phyloP scores from a whole-genome alignment of 2,113 vertebrate genomes.

The Phalacrocorax carbo region DNA sequence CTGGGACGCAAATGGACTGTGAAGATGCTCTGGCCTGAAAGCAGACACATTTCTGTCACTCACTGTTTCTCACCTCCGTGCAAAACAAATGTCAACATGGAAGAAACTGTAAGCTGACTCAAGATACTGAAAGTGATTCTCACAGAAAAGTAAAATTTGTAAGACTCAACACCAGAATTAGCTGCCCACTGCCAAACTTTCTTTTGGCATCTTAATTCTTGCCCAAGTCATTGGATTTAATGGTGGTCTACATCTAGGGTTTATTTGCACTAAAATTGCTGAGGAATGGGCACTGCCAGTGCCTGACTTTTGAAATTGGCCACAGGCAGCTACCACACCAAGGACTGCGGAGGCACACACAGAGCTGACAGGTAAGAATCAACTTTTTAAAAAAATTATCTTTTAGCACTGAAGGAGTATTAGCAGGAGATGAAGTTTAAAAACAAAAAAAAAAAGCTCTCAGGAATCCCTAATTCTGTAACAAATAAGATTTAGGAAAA shows the following conservation, averaged over 20 bases:
- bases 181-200: background rate
- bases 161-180: background rate
- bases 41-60: background rate
- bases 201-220: background rate
- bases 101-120: background rate
- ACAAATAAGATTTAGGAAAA: background rate
- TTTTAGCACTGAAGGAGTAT: background rate
- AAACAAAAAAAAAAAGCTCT: background rate
- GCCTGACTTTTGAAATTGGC: background rate
- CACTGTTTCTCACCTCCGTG: background rate
- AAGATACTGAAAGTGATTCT: background rate
- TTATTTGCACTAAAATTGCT: background rate
- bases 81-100: background rate
- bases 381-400: background rate
- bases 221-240: background rate
- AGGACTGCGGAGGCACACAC: background rate
- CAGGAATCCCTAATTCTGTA: background rate
- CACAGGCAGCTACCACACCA: background rate
- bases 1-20: background rate
- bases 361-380: background rate
- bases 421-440: background rate
- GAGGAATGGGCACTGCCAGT: background rate
- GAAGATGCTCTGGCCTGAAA: constrained; percentile 2
- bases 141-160: background rate
- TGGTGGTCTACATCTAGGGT: background rate